Percentiles rank a stretch among this genome's conserved stretches.
These are phyloP conservation scores for Drosophila barbarae DNA, from an alignment of 2,888 invertebrate genomes.

Conservation along the genomic window DNA sequence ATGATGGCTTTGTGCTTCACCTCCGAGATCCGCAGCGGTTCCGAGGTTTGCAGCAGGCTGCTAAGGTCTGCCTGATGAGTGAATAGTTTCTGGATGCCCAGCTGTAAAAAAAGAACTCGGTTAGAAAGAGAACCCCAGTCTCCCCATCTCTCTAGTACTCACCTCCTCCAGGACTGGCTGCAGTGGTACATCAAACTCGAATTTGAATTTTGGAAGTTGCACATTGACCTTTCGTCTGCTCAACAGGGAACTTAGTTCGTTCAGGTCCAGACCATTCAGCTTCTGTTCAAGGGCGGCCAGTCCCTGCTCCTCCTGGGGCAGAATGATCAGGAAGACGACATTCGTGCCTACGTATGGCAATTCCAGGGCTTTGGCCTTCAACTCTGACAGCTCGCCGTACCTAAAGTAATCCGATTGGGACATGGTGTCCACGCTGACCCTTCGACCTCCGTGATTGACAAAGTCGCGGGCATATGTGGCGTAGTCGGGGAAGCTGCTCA, in stretches of 20 bases:
- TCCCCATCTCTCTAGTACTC: conserved; percentile 29
- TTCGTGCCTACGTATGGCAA: conserved; percentile 85
- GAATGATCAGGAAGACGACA: conserved; percentile 86
- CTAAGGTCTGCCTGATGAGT: conserved; percentile 81
- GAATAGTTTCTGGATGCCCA: conserved; percentile 86
- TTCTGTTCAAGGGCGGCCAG: conserved; percentile 83
- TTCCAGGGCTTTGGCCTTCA: conserved; percentile 79
- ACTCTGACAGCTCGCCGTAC: conserved; percentile 80
- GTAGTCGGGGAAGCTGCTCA: conserved; percentile 82
- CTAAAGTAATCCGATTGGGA: conserved; percentile 80
- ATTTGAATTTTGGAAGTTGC: conserved; percentile 88
- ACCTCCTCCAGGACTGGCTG: conserved; percentile 83
- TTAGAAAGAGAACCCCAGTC: background rate
- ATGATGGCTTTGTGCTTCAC: conserved; percentile 91
- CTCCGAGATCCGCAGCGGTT: conserved; percentile 83
- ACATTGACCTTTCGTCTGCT: conserved; percentile 81
- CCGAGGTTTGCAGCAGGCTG: conserved; percentile 81
- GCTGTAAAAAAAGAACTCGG: conserved; percentile 77
- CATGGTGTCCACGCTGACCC: conserved; percentile 84
- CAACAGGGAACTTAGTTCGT: conserved; percentile 80
- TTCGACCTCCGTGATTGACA: conserved; percentile 81
- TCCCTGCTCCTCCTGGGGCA: conserved; percentile 86
- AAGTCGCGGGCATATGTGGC: conserved; percentile 84
- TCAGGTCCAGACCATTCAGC: conserved; percentile 81
- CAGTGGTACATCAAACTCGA: conserved; percentile 85